phyloP scores from a whole-genome alignment of 2,797 vertebrate species.

The Myoxocephalus aenaeus region DNA sequence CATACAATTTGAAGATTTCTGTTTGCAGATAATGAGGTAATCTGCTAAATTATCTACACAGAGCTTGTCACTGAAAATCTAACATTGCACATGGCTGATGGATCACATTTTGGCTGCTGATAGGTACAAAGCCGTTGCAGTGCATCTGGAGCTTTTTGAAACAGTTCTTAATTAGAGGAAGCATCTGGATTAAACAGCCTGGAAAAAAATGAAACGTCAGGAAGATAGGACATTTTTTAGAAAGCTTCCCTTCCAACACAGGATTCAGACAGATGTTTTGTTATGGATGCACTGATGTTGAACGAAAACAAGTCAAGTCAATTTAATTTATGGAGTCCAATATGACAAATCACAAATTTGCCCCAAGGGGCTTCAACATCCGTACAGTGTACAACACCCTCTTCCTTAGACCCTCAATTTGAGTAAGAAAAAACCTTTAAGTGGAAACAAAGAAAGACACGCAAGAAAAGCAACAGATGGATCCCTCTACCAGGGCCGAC shows the following conservation, averaged over 20 bases:
- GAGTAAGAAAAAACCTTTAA: background rate
- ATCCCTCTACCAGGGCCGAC: background rate
- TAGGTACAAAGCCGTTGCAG: conserved; percentile 48
- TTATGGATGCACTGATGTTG: background rate
- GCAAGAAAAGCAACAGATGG: background rate
- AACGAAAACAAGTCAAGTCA: background rate
- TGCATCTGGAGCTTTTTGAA: conserved; percentile 39
- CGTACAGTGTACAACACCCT: background rate
- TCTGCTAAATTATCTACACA: conserved; percentile 26
- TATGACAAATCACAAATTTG: background rate
- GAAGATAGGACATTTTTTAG: conserved; percentile 28
- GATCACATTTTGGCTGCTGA: conserved; percentile 48
- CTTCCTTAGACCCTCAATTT: background rate
- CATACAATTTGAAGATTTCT: conserved; percentile 35
- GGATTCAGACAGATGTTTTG: conserved; percentile 13
- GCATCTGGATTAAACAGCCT: conserved; percentile 54
- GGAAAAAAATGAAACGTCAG: conserved; percentile 28
- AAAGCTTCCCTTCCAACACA: conserved; percentile 11
- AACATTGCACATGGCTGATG: conserved; percentile 32
- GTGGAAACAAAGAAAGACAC: background rate
- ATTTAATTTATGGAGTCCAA: background rate
- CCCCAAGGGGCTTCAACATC: background rate
- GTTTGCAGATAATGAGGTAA: conserved; percentile 45
- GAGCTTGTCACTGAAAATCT: conserved; percentile 23
- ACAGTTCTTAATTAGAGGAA: conserved; percentile 56